Evolutionary conservation across 1,140 invertebrate species (phyloP).

Genomic region (Armadillidium nasatum): DNA sequence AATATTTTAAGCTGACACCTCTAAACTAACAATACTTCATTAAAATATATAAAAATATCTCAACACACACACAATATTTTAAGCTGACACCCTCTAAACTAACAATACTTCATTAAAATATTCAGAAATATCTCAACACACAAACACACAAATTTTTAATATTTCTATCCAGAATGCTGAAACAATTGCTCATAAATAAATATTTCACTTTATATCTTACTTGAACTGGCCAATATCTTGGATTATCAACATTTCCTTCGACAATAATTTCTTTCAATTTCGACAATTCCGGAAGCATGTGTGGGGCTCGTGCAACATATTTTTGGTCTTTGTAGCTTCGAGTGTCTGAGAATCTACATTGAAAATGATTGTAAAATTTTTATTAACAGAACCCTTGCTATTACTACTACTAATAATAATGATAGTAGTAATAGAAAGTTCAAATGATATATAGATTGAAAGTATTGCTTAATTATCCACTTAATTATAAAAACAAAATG

Average conservation of each 20-base stretch:
- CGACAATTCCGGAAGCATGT: slow-evolving; percentile 37
- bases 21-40: not conserved
- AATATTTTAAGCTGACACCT: not conserved
- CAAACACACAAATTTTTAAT: too few relatives aligned
- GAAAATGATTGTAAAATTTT: too few relatives aligned
- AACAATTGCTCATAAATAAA: too few relatives aligned
- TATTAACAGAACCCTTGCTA: not conserved
- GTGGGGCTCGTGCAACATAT: slow-evolving; percentile 34
- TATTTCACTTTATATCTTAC: too few relatives aligned
- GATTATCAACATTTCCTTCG: slow-evolving; percentile 29
- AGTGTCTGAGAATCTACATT: slow-evolving; percentile 29
- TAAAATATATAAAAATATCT: not conserved
- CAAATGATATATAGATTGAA: not conserved
- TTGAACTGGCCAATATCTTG: slow-evolving; percentile 41
- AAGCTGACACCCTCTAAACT: not conserved
- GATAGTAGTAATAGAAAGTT: not conserved
- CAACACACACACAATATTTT: not conserved
- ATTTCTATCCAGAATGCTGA: too few relatives aligned
- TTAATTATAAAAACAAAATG: not conserved
- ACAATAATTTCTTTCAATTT: slow-evolving; percentile 37
- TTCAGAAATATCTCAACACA: not conserved
- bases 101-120: not conserved
- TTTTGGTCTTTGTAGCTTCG: slow-evolving; percentile 28
- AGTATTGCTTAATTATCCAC: not conserved
- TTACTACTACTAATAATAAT: too few relatives aligned